These are phyloP conservation scores for Lycaon pictus DNA, from an alignment of 2,113 vertebrate genomes.

Conservation along the genomic window DNA sequence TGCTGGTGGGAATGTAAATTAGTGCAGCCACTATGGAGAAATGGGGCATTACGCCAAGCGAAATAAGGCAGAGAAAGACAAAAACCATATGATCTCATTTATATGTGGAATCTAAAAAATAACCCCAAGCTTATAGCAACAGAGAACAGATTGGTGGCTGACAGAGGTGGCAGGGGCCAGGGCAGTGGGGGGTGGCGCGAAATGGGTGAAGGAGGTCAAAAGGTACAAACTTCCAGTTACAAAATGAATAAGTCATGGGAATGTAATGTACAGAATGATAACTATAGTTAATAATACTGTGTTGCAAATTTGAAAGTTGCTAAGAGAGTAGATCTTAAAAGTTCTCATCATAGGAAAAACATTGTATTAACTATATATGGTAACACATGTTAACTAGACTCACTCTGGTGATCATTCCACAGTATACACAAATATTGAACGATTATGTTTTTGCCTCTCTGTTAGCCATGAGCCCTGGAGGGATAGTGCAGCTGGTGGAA, in stretches of 20 bases:
- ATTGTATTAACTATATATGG: not conserved
- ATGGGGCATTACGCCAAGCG: not conserved
- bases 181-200: accelerated
- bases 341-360: not conserved
- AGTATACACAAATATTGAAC: not conserved
- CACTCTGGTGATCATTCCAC: not conserved
- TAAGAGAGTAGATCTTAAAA: not conserved
- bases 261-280: not conserved
- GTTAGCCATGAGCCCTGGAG: not conserved
- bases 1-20: not conserved
- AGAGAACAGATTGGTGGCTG: not conserved
- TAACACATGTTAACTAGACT: not conserved
- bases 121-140: not conserved
- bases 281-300: not conserved
- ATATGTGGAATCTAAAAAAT: not conserved
- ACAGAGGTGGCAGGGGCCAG: not conserved
- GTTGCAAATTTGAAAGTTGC: not conserved
- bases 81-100: not conserved
- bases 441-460: not conserved
- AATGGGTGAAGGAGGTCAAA: not conserved
- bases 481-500: not conserved
- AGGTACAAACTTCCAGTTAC: not conserved
- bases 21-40: not conserved
- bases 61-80: not conserved
- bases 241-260: not conserved